These are phyloP conservation scores for Cheilosia vulpina DNA, from an alignment of 2,888 invertebrate genomes.

Conservation along the genomic window DNA sequence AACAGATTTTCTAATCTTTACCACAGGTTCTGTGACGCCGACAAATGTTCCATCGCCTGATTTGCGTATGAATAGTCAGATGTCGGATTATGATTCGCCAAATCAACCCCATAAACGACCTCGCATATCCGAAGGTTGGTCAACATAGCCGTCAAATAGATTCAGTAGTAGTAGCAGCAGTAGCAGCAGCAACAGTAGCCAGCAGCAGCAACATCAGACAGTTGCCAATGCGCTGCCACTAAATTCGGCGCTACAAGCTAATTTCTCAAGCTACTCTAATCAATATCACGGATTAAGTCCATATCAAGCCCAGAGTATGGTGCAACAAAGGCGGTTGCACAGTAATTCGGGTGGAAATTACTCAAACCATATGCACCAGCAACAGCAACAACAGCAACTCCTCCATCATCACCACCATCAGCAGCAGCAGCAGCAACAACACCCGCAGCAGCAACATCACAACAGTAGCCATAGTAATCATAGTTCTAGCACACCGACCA, in stretches of 20 bases:
- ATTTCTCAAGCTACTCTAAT: slow-evolving; percentile 72
- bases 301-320: slow-evolving; percentile 69
- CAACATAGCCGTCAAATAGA: slow-evolving; percentile 88
- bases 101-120: slow-evolving; percentile 89
- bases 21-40: slow-evolving; percentile 91
- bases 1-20: slow-evolving; percentile 83
- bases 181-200: slow-evolving; percentile 74
- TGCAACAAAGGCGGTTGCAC: slow-evolving; percentile 66
- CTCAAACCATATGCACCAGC: slow-evolving; percentile 67
- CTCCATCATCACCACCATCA: slow-evolving; percentile 63
- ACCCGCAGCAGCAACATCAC: slow-evolving; percentile 60
- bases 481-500: slow-evolving; percentile 68
- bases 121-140: slow-evolving; percentile 95
- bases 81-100: slow-evolving; percentile 86
- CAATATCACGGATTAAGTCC: slow-evolving; percentile 69
- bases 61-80: slow-evolving; percentile 82
- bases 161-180: slow-evolving; percentile 73
- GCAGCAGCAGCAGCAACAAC: slow-evolving; percentile 63
- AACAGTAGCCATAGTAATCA: slow-evolving; percentile 60
- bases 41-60: slow-evolving; percentile 92
- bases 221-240: slow-evolving; percentile 51
- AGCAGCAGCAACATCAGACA: slow-evolving; percentile 76
- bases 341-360: slow-evolving; percentile 50
- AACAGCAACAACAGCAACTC: slow-evolving; percentile 63
- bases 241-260: slow-evolving; percentile 70